Evolutionary conservation across 2,888 invertebrate genomes (phyloP).

Genomic region (Portevinia maculata): DNA sequence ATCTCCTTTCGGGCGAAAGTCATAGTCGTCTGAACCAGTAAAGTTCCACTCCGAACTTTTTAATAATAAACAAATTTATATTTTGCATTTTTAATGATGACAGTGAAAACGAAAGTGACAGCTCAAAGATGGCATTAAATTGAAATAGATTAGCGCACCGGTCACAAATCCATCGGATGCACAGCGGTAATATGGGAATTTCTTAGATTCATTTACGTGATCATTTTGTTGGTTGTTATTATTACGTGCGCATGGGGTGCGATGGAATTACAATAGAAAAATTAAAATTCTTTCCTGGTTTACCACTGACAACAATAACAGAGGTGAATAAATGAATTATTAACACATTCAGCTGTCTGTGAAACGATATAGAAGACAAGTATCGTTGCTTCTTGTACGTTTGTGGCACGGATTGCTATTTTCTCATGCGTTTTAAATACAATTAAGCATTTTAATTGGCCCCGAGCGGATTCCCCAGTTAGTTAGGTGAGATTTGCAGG

Average conservation of each 20-base stretch:
- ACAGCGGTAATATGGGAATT: constrained; percentile 26
- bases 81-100: constrained; percentile 64
- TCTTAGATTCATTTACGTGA: constrained; percentile 40
- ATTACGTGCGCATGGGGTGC: not conserved
- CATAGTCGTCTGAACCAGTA: constrained; percentile 8
- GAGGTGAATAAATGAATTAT: constrained; percentile 54
- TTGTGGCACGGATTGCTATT: constrained; percentile 49
- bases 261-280: constrained; percentile 28
- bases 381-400: not conserved
- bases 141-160: constrained; percentile 22
- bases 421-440: constrained; percentile 64
- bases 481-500: constrained; percentile 37
- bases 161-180: constrained; percentile 18
- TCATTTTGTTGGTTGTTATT: constrained; percentile 24
- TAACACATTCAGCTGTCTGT: constrained; percentile 33
- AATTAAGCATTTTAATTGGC: constrained; percentile 62
- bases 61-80: constrained; percentile 17
- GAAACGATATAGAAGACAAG: constrained; percentile 15
- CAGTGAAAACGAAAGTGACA: constrained; percentile 69
- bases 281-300: constrained; percentile 54
- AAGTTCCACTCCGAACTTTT: constrained; percentile 47
- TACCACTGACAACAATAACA: constrained; percentile 15
- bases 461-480: constrained; percentile 33
- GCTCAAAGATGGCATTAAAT: constrained; percentile 24
- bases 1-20: constrained; percentile 50